Conservation (phyloP, 2,888 invertebrate species). For the Heliconius erato region DNA sequence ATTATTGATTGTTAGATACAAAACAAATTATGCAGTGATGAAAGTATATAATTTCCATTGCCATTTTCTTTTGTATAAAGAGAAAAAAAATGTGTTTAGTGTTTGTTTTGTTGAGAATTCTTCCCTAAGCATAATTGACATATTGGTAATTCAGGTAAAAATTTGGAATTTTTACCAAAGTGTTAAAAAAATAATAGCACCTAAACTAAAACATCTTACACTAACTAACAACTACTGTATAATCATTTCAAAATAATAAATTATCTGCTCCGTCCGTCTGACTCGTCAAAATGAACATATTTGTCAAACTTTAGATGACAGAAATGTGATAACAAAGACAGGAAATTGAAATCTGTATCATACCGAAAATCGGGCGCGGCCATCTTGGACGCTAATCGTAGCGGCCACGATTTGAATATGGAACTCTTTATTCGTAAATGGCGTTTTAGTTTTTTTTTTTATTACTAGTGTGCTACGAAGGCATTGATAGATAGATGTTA, state of each 20-base stretch:
- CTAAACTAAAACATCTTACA: slow-evolving; percentile 22
- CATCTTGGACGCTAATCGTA: slow-evolving; percentile 82
- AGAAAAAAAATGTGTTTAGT: too few species aligned
- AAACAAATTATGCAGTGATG: too few species aligned
- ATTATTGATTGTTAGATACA: not conserved
- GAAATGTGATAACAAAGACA: slow-evolving; percentile 76
- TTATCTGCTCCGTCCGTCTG: slow-evolving; percentile 51
- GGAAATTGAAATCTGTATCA: slow-evolving; percentile 86
- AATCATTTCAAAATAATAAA: slow-evolving; percentile 45
- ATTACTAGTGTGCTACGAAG: slow-evolving; percentile 53
- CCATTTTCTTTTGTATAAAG: too few species aligned
- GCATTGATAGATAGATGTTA: slow-evolving; percentile 65
- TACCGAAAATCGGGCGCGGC: slow-evolving; percentile 78
- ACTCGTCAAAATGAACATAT: slow-evolving; percentile 84
- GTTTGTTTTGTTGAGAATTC: not conserved
- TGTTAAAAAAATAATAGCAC: not conserved
- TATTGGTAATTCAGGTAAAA: not conserved
- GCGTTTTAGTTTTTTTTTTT: slow-evolving; percentile 62
- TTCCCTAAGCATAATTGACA: not conserved
- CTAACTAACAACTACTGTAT: slow-evolving; percentile 34
- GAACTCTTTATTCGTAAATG: slow-evolving; percentile 75
- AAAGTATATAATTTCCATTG: too few species aligned
- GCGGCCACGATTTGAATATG: slow-evolving; percentile 79
- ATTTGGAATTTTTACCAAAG: not conserved
- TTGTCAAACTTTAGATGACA: slow-evolving; percentile 83